Evolutionary conservation across 2,888 invertebrate species (phyloP).

Genomic region (Melanostoma scalare): DNA sequence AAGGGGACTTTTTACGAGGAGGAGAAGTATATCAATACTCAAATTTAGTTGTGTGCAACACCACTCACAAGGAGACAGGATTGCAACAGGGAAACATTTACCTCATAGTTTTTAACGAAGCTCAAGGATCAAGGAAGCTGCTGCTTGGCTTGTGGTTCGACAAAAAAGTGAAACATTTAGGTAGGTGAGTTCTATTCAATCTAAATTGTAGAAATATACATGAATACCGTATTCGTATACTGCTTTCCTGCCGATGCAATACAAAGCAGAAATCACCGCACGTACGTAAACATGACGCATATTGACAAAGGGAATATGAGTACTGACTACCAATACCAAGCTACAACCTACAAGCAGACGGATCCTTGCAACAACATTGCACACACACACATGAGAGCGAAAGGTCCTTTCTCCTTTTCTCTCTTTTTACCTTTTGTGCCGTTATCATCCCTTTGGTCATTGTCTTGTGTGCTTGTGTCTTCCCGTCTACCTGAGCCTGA

Average conservation of each 20-base stretch:
- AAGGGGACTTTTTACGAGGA: constrained; percentile 14
- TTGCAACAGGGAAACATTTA: not conserved
- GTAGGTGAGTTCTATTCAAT: too few relatives aligned
- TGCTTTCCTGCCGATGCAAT: too few relatives aligned
- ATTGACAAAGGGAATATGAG: too few relatives aligned
- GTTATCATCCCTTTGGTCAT: not conserved
- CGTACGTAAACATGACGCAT: too few relatives aligned
- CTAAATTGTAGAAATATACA: too few relatives aligned
- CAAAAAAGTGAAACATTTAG: too few relatives aligned
- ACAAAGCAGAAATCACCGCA: too few relatives aligned
- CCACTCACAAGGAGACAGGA: not conserved
- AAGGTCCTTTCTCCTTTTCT: constrained; percentile 9
- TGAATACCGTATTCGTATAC: too few relatives aligned
- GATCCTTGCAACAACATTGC: not conserved
- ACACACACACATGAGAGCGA: not conserved
- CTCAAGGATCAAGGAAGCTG: too few relatives aligned
- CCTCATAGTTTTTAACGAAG: too few relatives aligned
- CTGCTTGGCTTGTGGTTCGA: too few relatives aligned
- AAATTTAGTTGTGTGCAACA: not conserved
- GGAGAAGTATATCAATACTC: not conserved
- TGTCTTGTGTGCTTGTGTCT: constrained; percentile 9
- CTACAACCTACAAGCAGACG: not conserved
- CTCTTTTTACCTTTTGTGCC: not conserved
- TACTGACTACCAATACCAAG: not conserved
- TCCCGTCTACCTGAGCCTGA: constrained; percentile 51